Base-by-base conservation (phyloP, 1,140 invertebrate species). In the Atopsyche davidsoni region DNA sequence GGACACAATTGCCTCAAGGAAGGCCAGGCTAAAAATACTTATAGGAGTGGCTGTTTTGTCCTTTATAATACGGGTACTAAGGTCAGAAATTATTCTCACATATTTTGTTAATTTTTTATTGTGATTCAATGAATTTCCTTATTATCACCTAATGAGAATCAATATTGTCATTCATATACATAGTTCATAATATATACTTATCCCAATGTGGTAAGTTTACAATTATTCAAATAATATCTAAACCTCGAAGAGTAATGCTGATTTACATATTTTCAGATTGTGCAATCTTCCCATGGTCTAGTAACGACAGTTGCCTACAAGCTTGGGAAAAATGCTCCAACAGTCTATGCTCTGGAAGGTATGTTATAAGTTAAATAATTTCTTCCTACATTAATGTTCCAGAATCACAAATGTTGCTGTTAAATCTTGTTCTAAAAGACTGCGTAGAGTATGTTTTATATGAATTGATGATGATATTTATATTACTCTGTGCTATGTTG, bases 221-320 rank as follows among this genome's bases (percentile, higher is more conserved):
- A n/a, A n/a, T n/a, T n/a, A n/a, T n/a, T n/a, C n/a, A n/a, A n/a
- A n/a, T n/a, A n/a, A n/a, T n/a, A n/a, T n/a, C n/a, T n/a, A n/a
- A n/a, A n/a, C n/a, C n/a, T n/a, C n/a, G n/a, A n/a, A n/a, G n/a
- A n/a, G n/a, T n/a, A n/a, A n/a, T n/a, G n/a, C n/a, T n/a, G n/a
- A n/a, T n/a, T 28, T 28, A 7, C 7, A 7, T 58, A 31, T 44
- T 70, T 68, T 49, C 62, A 89, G 70, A 81, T 84, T 11, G 83
- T 96, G 1, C 76, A 86, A 43, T 96, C 92, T 1, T 79, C 82
- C 1, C 85, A 94, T 66, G 96, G 96, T 0, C 75, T 99, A 10
- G 62, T 98, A 2, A 97, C 96, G 2, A 98, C 96, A 1, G 86
- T 99, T 1, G 96, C 83, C 0, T 99, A 96, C 73, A 83, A 96